Evolutionary conservation across 2,888 invertebrate species (phyloP).

Genomic region (Lithophane ornitopus): DNA sequence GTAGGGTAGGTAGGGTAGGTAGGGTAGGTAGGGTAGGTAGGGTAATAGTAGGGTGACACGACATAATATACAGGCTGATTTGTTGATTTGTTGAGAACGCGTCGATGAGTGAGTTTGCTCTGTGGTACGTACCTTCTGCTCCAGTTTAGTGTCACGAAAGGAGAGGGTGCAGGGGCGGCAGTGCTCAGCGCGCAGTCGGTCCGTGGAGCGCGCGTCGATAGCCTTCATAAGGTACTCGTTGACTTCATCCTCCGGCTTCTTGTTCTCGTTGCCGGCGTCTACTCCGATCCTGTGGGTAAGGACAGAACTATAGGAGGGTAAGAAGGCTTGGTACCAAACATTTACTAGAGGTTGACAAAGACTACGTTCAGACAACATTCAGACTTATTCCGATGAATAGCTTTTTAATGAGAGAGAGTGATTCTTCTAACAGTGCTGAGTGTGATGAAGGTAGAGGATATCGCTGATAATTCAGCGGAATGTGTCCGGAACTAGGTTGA

Average conservation of each 20-base stretch:
- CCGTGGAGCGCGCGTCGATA: constrained; percentile 98
- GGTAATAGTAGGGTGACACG: no score
- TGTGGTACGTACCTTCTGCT: constrained; percentile 92
- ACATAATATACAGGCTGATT: background rate
- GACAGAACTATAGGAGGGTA: constrained; percentile 20
- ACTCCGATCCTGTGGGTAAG: constrained; percentile 92
- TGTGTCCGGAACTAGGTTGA: background rate
- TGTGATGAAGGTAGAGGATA: background rate
- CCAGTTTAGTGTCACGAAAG: constrained; percentile 95
- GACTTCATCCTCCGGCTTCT: constrained; percentile 97
- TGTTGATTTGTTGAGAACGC: constrained; percentile 91
- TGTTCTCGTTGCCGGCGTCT: constrained; percentile 92
- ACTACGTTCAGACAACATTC: background rate
- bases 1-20: no score
- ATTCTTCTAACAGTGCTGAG: background rate
- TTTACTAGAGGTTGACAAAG: background rate
- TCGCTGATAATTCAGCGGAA: background rate
- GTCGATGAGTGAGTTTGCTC: constrained; percentile 92
- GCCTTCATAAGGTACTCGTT: constrained; percentile 99
- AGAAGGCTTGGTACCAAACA: constrained; percentile 6
- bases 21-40: no score
- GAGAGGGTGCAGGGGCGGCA: constrained; percentile 96
- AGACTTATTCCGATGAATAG: background rate
- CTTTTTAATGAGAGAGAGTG: background rate
- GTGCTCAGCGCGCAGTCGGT: constrained; percentile 96